A percentile compares a stretch with the other conserved stretches of the same genome.
These are phyloP conservation scores for Alligator mississippiensis DNA, from an alignment of 2,113 vertebrate genomes.

Conservation along the genomic window DNA sequence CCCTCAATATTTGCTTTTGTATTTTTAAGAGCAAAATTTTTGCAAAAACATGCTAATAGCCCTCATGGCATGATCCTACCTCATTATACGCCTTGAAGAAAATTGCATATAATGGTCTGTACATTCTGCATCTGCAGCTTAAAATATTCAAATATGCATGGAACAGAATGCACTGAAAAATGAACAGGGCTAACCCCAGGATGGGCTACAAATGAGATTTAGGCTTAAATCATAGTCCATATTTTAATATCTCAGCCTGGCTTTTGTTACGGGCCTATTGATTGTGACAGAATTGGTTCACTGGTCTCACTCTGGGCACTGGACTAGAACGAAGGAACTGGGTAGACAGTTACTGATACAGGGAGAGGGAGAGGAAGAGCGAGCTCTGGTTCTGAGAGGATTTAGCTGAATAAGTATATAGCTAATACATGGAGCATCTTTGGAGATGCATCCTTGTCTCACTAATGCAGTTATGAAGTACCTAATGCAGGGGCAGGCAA, in stretches of 20 bases:
- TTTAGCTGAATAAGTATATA: not conserved
- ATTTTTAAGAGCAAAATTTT: constrained; percentile 60
- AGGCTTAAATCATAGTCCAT: constrained; percentile 56
- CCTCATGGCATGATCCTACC: constrained; percentile 66
- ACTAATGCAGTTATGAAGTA: not conserved
- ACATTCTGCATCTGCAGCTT: constrained; percentile 71
- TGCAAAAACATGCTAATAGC: constrained; percentile 65
- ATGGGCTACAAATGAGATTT: constrained; percentile 55
- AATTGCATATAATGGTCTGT: constrained; percentile 70
- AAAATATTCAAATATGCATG: constrained; percentile 68
- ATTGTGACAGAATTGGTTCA: constrained; percentile 24
- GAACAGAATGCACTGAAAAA: constrained; percentile 63
- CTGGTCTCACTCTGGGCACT: constrained; percentile 5
- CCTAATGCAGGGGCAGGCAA: not conserved
- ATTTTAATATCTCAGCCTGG: constrained; percentile 42
- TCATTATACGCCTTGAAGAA: constrained; percentile 73
- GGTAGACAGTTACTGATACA: not conserved
- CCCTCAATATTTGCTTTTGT: constrained; percentile 36
- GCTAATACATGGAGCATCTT: not conserved
- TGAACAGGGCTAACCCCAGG: constrained; percentile 43
- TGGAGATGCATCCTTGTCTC: not conserved
- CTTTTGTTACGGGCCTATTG: constrained; percentile 4
- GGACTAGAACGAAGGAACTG: not conserved
- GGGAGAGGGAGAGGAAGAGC: rapidly evolving
- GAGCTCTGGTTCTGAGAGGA: not conserved